Evolutionary conservation across 2,113 vertebrate genomes (phyloP), one percentile per base, ranked within the genome.

Genomic region (Phyllostomus hastatus): DNA sequence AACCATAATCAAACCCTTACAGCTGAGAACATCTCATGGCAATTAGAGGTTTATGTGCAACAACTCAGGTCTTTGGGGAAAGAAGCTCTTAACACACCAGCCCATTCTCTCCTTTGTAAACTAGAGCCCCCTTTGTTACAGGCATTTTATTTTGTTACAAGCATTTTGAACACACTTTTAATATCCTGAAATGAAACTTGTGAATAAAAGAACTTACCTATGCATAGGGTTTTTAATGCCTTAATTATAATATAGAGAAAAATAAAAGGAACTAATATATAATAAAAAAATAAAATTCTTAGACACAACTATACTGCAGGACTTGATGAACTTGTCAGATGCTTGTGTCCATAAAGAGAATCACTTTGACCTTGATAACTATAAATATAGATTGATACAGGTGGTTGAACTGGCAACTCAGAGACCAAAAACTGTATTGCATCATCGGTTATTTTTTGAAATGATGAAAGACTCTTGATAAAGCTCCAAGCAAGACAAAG

Each of bases 381-480:
- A 22, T 59, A 82, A 20, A 41, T 41, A 78, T 24, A 38, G 79
- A 80, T 26, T 38, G 69, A 91, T 70, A 57, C 2, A 64, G 35
- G n/a, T 66, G 43, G 35, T 43, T 90, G 35, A 83, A 61, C 2
- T 87, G 72, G 57, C 35, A 80, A 50, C 19, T 67, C 64, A 17
- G 22, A 81, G 19, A 70, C 50, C 57, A 46, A 76, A 52, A 90
- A 19, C 35, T 64, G 0, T 46, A 31, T n/a, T 69, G 12, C 50
- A 31, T 80, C n/a, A 17, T 24, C 7, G 28, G 17, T 66, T 75
- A 82, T 83, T 91, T 96, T 94, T 59, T 93, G 20, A 91, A 93
- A 89, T 82, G 35, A 83, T 12, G 43, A 88, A 52, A 90, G 52
- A 72, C 64, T 84, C 38, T 73, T 59, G 35, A 83, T 48, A 83